Percentiles rank a stretch among this genome's conserved stretches.
Conservation (phyloP, 2,888 invertebrate genomes). For the Stegophylla sp. region DNA sequence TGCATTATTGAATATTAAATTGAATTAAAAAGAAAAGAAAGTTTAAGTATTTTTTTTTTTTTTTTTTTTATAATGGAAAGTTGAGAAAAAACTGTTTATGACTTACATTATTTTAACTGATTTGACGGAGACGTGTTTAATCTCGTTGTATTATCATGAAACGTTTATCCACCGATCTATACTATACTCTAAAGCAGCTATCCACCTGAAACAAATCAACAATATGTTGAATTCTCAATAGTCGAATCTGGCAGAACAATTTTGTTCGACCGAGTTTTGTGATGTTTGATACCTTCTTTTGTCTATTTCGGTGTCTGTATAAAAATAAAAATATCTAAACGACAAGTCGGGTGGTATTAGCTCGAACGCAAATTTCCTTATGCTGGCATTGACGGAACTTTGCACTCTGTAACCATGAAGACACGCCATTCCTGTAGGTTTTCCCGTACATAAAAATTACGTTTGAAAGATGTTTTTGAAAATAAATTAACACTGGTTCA, state of each 20-base stretch:
- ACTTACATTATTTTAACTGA: slow-evolving; percentile 27
- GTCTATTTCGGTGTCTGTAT: slow-evolving; percentile 93
- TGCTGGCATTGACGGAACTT: slow-evolving; percentile 77
- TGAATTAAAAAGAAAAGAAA: too few species aligned
- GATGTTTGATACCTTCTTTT: slow-evolving; percentile 77
- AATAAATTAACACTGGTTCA: not conserved
- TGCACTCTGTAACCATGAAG: slow-evolving; percentile 93
- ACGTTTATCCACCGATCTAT: slow-evolving; percentile 79
- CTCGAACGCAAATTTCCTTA: slow-evolving; percentile 88
- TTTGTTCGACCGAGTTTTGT: not conserved
- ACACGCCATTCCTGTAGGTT: slow-evolving; percentile 81
- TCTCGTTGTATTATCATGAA: slow-evolving; percentile 40
- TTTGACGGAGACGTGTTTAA: slow-evolving; percentile 9
- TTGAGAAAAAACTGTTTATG: too few species aligned
- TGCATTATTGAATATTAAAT: too few species aligned
- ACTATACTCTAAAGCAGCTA: slow-evolving; percentile 91
- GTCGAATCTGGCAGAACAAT: not conserved
- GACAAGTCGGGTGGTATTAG: slow-evolving; percentile 82
- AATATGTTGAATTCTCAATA: not conserved
- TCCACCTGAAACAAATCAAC: slow-evolving; percentile 75
- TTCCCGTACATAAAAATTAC: not conserved
- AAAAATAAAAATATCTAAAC: slow-evolving; percentile 88
- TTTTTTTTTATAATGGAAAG: too few species aligned
- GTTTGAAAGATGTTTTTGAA: not conserved
- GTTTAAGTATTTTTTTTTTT: too few species aligned